A percentile compares a stretch with the other conserved stretches of the same genome.
phyloP scores from a whole-genome alignment of 2,797 vertebrate species.

The Hylomyscus alleni region DNA sequence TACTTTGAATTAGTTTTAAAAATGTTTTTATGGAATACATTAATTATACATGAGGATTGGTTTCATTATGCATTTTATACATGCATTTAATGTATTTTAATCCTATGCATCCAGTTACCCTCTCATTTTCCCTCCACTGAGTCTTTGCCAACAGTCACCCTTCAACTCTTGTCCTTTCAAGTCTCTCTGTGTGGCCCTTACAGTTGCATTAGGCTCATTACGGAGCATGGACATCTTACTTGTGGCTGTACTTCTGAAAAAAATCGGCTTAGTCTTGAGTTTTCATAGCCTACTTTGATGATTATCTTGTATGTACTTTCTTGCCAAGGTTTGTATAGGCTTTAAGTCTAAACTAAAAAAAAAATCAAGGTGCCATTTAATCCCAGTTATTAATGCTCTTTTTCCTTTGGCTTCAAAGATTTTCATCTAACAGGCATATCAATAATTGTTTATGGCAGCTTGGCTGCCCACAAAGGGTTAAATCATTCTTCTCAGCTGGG shows the following conservation, averaged over 20 bases:
- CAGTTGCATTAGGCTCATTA: neutral
- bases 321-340: conserved; percentile 25
- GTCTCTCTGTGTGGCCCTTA: neutral
- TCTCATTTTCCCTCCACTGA: neutral
- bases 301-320: conserved; percentile 6
- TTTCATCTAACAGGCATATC: neutral
- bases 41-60: neutral
- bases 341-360: conserved; percentile 53
- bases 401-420: conserved; percentile 7
- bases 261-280: neutral
- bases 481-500: conserved; percentile 87
- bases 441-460: conserved; percentile 55
- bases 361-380: neutral
- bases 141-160: neutral
- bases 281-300: conserved; percentile 54
- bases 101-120: neutral
- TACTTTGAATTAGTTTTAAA: conserved; percentile 43
- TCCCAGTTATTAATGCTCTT: neutral
- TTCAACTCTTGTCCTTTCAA: neutral
- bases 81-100: neutral
- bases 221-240: neutral
- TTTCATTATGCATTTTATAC: neutral
- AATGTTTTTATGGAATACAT: neutral
- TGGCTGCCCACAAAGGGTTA: conserved; percentile 83
- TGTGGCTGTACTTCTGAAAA: neutral